phyloP scores from a whole-genome alignment of 2,888 invertebrate genomes.

The Morpho helenor region DNA sequence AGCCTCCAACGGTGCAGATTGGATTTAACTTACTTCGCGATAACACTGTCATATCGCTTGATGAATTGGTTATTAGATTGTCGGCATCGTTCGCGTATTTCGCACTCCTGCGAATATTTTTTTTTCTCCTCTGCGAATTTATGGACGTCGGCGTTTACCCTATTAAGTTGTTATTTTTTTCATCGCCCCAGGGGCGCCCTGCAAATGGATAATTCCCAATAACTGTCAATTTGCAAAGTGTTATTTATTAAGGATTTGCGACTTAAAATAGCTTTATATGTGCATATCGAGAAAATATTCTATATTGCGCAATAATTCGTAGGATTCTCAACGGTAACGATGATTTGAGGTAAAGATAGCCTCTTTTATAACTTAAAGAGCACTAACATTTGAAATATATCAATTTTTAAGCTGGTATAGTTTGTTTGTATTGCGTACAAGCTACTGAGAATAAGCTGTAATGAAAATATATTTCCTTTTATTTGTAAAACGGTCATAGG shows the following conservation, averaged over 20 bases:
- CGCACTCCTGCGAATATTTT: constrained; percentile 32
- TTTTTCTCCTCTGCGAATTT: constrained; percentile 8
- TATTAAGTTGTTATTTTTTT: constrained; percentile 42
- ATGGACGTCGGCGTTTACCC: constrained; percentile 34
- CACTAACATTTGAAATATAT: no score
- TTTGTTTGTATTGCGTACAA: no score
- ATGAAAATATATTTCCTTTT: no score
- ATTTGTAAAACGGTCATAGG: no score
- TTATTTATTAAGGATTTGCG: constrained; percentile 23
- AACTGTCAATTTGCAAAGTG: constrained; percentile 26
- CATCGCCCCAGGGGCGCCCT: constrained; percentile 8
- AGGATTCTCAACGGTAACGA: constrained; percentile 3
- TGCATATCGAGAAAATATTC: background rate
- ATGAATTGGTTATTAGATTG: constrained; percentile 69
- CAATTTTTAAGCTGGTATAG: no score
- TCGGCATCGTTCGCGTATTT: constrained; percentile 45
- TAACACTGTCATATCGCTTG: constrained; percentile 69
- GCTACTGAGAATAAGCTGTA: no score
- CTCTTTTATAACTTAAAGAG: background rate
- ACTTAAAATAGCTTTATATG: constrained; percentile 11
- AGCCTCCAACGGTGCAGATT: background rate
- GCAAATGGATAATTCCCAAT: constrained; percentile 23
- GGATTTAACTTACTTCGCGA: constrained; percentile 33
- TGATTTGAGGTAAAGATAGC: background rate
- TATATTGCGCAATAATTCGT: constrained; percentile 4